A percentile compares a stretch with the other conserved stretches of the same genome.
These are phyloP conservation scores for Oconnorella tubifera DNA, from an alignment of 2,888 invertebrate genomes.

Conservation along the genomic window DNA sequence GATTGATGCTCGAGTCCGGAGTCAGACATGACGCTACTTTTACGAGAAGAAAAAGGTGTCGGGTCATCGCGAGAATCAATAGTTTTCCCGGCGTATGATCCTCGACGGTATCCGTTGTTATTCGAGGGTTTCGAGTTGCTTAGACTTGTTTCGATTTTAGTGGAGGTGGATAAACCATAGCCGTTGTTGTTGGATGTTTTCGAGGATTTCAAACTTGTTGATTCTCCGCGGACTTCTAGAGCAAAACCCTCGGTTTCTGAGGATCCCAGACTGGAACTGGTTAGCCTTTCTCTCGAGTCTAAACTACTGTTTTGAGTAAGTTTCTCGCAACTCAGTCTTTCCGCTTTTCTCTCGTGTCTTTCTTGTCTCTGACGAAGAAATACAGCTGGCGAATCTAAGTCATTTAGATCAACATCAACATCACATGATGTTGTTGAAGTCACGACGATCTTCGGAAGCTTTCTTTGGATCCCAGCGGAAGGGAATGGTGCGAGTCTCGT, in stretches of 20 bases:
- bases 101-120: not conserved
- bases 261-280: not conserved
- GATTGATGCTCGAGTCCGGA: not conserved
- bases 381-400: constrained; percentile 5
- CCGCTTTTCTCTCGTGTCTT: too few species aligned
- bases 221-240: not conserved
- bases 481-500: not conserved
- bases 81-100: too few species aligned
- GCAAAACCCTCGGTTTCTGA: too few species aligned
- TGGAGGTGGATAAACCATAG: not conserved
- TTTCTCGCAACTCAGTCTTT: too few species aligned
- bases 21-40: not conserved
- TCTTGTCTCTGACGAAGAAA: too few species aligned
- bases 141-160: too few species aligned
- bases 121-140: not conserved
- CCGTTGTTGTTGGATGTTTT: not conserved
- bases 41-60: not conserved
- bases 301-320: too few species aligned
- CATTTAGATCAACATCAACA: not conserved
- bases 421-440: constrained; percentile 17
- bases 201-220: too few species aligned
- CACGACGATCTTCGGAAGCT: constrained; percentile 13
- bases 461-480: not conserved
- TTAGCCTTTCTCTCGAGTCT: not conserved
- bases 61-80: not conserved